Conservation (phyloP, 2,797 vertebrate species). For the Pogonophryne albipinna region DNA sequence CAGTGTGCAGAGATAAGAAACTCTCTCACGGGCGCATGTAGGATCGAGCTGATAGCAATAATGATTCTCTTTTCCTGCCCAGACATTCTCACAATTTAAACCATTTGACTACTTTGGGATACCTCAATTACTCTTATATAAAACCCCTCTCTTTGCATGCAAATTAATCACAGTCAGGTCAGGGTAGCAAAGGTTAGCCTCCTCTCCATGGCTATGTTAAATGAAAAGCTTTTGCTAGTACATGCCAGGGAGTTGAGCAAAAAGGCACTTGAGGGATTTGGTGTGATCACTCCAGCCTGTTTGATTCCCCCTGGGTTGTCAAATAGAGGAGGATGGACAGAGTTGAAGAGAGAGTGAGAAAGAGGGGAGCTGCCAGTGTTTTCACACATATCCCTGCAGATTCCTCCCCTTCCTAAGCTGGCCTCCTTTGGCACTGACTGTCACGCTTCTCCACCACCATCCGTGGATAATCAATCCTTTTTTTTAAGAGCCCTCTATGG, state of each 20-base stretch:
- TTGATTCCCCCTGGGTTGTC: slow-evolving; percentile 76
- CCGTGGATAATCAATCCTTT: slow-evolving; percentile 85
- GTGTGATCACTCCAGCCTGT: slow-evolving; percentile 79
- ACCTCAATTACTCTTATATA: slow-evolving; percentile 30
- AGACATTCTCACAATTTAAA: slow-evolving; percentile 48
- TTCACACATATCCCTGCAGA: slow-evolving; percentile 75
- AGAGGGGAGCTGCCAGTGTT: slow-evolving; percentile 57
- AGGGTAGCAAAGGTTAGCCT: slow-evolving; percentile 61
- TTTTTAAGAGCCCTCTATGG: slow-evolving; percentile 79
- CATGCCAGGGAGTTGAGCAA: slow-evolving; percentile 58
- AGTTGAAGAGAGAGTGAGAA: slow-evolving; percentile 54
- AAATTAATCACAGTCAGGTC: slow-evolving; percentile 58
- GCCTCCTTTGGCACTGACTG: slow-evolving; percentile 82
- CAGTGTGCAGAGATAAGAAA: slow-evolving; percentile 24
- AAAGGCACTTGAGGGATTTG: slow-evolving; percentile 75
- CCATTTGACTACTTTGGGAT: slow-evolving; percentile 51
- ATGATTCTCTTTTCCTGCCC: slow-evolving; percentile 41
- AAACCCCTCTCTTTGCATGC: slow-evolving; percentile 43
- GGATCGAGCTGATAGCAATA: slow-evolving; percentile 39
- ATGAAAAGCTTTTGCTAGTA: slow-evolving; percentile 60
- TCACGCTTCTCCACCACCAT: slow-evolving; percentile 77
- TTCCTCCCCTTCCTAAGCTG: slow-evolving; percentile 77
- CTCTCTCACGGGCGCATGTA: slow-evolving; percentile 25
- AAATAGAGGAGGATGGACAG: slow-evolving; percentile 60
- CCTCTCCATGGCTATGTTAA: slow-evolving; percentile 49